Evolutionary conservation across 2,888 invertebrate species (phyloP), one percentile per base, ranked within the genome.

Genomic region (Drosophila lutescens): DNA sequence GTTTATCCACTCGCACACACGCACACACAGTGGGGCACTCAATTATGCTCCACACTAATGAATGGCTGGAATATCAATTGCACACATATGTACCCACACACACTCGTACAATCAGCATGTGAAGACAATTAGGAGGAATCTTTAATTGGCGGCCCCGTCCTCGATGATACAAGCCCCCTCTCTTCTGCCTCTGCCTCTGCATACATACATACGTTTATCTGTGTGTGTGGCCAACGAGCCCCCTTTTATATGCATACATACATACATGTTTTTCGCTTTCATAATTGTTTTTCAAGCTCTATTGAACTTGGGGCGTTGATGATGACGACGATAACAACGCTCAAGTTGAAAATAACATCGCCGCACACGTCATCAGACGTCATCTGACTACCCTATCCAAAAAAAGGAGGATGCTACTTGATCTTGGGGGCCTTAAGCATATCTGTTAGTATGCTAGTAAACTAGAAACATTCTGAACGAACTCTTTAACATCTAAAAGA

Each of bases 281-380:
- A 80, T 77, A 77, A 85, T 82, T 84, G 80, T 86, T 84, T 74
- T 84, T 77, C 66, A 81, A 78, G 74, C 75, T 81, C 56, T 68
- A 76, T 78, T 86, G 74, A 82, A 85, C 80, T 86, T 71, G 74
- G 72, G 41, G 47, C 56, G 66, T 40, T 30, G 62, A 65, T 63
- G 65, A 53, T 40, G 65, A 53, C 46, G 79, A 79, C 79, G 83
- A 86, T 86, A 69, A 73, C 61, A 57, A 40, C 56, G 55, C 63
- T 47, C 41, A 54, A 67, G 59, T 67, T 69, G 61, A 79, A 79
- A 86, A 49, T 20, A 49, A 84, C 80, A 79, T 77, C 71, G 59
- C 56, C 40, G 66, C 76, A 60, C 55, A 73, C 85, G 84, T 86
- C 87, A 86, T 76, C 65, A 56, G 60, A 73, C 63, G 44, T 56